Evolutionary conservation across 2,113 vertebrate species (phyloP).

Genomic region (Alces alces): DNA sequence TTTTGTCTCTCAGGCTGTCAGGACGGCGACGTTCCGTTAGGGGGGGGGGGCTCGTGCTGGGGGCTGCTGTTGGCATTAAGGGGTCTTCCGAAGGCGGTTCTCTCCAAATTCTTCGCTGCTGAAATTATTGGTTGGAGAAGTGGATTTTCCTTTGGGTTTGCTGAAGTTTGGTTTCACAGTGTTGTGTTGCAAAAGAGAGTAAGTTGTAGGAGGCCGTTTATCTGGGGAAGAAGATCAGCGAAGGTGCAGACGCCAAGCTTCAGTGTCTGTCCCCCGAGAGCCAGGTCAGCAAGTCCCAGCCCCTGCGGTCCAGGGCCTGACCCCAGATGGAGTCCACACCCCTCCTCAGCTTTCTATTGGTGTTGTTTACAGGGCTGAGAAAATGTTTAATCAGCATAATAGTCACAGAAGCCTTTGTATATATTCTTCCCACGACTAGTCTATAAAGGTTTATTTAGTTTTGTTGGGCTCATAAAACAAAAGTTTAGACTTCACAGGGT

Average conservation of each 20-base stretch:
- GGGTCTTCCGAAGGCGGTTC: neutral
- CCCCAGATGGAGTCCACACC: accelerated
- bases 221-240: neutral
- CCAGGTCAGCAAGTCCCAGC: accelerated
- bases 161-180: neutral
- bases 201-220: neutral
- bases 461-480: neutral
- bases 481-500: neutral
- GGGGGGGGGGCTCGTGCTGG: neutral
- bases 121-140: neutral
- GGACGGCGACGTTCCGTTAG: neutral
- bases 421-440: neutral
- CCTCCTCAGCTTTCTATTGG: neutral
- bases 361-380: neutral
- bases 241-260: neutral
- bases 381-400: neutral
- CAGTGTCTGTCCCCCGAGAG: neutral
- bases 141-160: neutral
- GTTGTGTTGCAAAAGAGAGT: neutral
- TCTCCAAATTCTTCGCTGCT: neutral
- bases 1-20: neutral
- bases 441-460: neutral
- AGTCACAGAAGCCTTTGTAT: neutral
- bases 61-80: neutral
- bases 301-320: neutral